Percentiles rank a stretch among this genome's conserved stretches.
These are phyloP conservation scores for Subacronicta megacephala DNA, from an alignment of 2,888 invertebrate species.

Conservation along the genomic window DNA sequence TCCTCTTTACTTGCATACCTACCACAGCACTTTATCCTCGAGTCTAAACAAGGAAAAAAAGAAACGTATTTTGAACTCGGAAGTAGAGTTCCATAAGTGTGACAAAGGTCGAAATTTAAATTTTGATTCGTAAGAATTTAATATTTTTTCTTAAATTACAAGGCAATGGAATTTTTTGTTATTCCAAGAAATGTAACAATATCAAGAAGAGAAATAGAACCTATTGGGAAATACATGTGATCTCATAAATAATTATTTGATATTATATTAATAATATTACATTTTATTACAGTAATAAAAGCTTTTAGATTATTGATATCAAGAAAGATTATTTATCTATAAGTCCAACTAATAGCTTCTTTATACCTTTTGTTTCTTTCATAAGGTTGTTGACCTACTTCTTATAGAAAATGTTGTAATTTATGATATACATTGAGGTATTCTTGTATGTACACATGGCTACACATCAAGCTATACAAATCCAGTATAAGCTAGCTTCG, in stretches of 20 bases:
- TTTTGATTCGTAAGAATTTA: slow-evolving; percentile 23
- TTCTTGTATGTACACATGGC: too few species aligned
- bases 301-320: slow-evolving; percentile 31
- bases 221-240: slow-evolving; percentile 28
- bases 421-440: too few species aligned
- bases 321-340: not conserved
- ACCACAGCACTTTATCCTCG: slow-evolving; percentile 47
- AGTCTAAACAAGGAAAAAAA: slow-evolving; percentile 63
- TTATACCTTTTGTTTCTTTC: not conserved
- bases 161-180: slow-evolving; percentile 30
- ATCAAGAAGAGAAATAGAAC: slow-evolving; percentile 26
- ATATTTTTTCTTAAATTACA: slow-evolving; percentile 20
- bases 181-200: slow-evolving; percentile 23
- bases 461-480: too few species aligned
- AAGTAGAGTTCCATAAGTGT: slow-evolving; percentile 61
- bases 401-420: too few species aligned
- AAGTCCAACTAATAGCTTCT: too few species aligned
- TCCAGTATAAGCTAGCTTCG: too few species aligned
- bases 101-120: slow-evolving; percentile 48
- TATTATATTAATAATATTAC: slow-evolving; percentile 2
- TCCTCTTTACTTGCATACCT: slow-evolving; percentile 52
- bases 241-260: slow-evolving; percentile 14
- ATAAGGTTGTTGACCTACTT: not conserved
- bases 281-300: slow-evolving; percentile 25
- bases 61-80: slow-evolving; percentile 68